phyloP scores from a whole-genome alignment of 1,140 invertebrate genomes.

The Tetramorium parvispinum region DNA sequence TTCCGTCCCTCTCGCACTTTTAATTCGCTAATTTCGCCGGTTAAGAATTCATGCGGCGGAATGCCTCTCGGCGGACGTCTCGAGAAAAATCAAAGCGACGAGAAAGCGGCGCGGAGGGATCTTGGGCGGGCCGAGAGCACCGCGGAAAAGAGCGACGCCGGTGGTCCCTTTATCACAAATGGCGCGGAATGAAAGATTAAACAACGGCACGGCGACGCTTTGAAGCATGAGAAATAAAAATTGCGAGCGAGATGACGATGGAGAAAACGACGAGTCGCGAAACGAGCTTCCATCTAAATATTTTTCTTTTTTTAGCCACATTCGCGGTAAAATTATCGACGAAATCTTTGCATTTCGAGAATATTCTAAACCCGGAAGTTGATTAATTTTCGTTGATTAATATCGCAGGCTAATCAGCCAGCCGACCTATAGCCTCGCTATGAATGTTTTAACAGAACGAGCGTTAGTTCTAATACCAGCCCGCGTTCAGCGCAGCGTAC shows the following conservation, averaged over 20 bases:
- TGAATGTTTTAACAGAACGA: constrained; percentile 69
- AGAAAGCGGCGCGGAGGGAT: constrained; percentile 73
- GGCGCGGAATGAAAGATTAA: constrained; percentile 84
- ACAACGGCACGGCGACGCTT: constrained; percentile 72
- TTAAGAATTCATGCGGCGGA: constrained; percentile 85
- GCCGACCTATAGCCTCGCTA: constrained; percentile 24
- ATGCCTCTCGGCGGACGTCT: constrained; percentile 80
- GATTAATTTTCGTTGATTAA: constrained; percentile 66
- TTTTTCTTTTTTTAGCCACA: neutral
- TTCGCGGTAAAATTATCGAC: constrained; percentile 10
- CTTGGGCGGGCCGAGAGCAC: neutral
- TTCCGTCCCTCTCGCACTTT: constrained; percentile 76
- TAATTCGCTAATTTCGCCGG: constrained; percentile 85
- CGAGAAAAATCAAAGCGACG: constrained; percentile 85
- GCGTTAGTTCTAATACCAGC: constrained; percentile 62
- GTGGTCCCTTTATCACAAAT: constrained; percentile 82
- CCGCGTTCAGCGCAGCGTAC: constrained; percentile 9
- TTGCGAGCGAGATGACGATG: constrained; percentile 14
- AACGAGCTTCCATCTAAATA: neutral
- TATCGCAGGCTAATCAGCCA: constrained; percentile 60
- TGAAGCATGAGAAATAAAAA: constrained; percentile 48
- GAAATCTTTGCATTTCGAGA: constrained; percentile 21
- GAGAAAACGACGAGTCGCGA: constrained; percentile 12
- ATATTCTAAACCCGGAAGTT: constrained; percentile 53
- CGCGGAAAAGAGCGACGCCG: constrained; percentile 67